These are phyloP conservation scores for Colinus virginianus DNA, from an alignment of 2,113 vertebrate species.

Conservation along the genomic window DNA sequence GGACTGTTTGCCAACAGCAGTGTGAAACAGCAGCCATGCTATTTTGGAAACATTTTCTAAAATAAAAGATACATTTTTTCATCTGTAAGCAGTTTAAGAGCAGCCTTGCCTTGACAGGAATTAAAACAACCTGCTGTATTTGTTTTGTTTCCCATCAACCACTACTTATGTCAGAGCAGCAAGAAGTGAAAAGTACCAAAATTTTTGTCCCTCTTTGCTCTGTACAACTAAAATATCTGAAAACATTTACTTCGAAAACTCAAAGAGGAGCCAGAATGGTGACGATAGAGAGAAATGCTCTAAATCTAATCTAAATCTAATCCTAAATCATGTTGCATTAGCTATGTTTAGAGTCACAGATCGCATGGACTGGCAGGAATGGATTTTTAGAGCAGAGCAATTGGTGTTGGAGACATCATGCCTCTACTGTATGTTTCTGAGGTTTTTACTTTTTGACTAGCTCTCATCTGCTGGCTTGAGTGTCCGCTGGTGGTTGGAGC, in stretches of 20 bases:
- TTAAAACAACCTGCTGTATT: constrained; percentile 11
- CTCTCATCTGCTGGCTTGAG: not conserved
- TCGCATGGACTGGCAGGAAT: not conserved
- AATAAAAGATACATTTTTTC: not conserved
- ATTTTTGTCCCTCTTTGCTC: constrained; percentile 1
- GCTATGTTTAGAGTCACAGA: not conserved
- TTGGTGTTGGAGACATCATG: not conserved
- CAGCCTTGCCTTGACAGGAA: constrained; percentile 16
- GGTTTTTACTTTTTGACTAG: not conserved
- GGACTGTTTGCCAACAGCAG: not conserved
- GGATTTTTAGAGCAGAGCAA: not conserved
- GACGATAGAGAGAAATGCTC: not conserved
- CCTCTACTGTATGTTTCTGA: not conserved
- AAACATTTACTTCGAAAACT: not conserved
- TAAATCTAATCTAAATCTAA: not conserved
- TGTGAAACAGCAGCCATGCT: not conserved
- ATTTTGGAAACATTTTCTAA: not conserved
- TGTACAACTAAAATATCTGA: not conserved
- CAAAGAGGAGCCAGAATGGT: not conserved
- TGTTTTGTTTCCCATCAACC: constrained; percentile 14
- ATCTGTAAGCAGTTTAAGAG: not conserved
- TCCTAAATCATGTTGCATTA: not conserved
- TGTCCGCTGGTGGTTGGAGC: not conserved
- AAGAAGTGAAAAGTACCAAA: constrained; percentile 25
- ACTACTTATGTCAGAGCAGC: not conserved